Base-by-base conservation (phyloP, 2,797 vertebrate species). In the Monodelphis domestica region DNA sequence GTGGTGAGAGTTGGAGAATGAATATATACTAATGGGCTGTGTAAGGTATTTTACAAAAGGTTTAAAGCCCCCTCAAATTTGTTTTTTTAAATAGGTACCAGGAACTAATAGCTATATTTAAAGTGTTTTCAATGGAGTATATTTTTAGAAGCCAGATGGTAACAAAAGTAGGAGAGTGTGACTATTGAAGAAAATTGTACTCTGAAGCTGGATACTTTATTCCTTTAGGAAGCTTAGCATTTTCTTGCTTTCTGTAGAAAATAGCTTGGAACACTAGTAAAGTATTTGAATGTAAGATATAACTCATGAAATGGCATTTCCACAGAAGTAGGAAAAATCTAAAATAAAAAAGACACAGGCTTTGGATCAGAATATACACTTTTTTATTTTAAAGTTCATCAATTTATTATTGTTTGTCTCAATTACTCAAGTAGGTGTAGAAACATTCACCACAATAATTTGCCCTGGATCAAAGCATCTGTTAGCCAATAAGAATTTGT, bases 281-380 rank as follows among this genome's bases (percentile, higher is more conserved):
- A 93, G 17, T 93, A 93, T 95, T 96, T 94, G 94, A 7, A 89
- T 91, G 52, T 93, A 97, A 94, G 45, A 92, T 87, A 91, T 94
- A 96, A 95, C 95, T 95, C 96, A 91, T 12, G 53, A 90, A 88
- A 87, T 95, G 93, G 93, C 84, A 87, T 95, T 96, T 96, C 56
- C 89, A 50, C 92, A 93, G 91, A 96, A 54, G 33, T n/a, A 95
- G 93, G 29, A 90, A 54, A n/a, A n/a, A n/a, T n/a, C n/a, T 53
- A 92, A 87, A 92, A 94, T n/a, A 95, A 45, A 90, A 10, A 94
- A 95, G 17, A n/a, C n/a, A n/a, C 95, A 89, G 88, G 5, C 11
- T 87, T 56, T 95, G 33, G 95, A 90, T 88, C 24, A 56, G 33
- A 89, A 93, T 63, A 93, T 91, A 50, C 54, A 92, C 91, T 93